These are phyloP conservation scores for Silurus glanis DNA, from an alignment of 2,113 vertebrate genomes.

Conservation along the genomic window DNA sequence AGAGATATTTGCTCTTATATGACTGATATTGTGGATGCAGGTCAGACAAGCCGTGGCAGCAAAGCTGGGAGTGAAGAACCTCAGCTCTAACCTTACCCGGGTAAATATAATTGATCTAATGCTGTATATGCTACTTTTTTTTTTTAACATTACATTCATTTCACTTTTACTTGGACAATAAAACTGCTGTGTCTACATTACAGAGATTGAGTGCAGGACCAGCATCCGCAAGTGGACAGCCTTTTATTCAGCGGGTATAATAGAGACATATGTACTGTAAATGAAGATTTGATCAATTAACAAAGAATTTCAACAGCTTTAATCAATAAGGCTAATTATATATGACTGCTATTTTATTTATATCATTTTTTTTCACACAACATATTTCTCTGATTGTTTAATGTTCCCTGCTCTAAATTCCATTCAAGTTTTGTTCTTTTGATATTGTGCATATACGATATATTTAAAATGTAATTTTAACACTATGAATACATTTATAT, in stretches of 20 bases:
- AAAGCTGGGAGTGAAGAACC: not conserved
- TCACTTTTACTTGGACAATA: not conserved
- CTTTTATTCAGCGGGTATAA: not conserved
- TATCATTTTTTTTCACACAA: not conserved
- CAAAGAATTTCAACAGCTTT: not conserved
- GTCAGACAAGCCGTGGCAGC: not conserved
- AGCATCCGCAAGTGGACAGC: slow-evolving; percentile 5
- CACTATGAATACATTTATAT: too few species aligned
- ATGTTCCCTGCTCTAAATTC: not conserved
- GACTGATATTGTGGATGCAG: not conserved
- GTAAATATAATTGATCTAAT: not conserved
- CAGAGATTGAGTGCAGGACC: slow-evolving; percentile 11
- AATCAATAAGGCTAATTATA: not conserved
- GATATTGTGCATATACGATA: too few species aligned
- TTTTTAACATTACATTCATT: not conserved
- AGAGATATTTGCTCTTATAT: too few species aligned
- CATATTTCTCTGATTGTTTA: not conserved
- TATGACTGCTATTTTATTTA: not conserved
- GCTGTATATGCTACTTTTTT: not conserved
- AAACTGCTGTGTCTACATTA: not conserved
- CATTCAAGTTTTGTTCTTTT: not conserved
- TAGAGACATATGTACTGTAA: not conserved
- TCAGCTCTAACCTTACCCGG: not conserved
- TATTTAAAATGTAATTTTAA: too few species aligned
- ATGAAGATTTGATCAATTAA: not conserved